These are phyloP conservation scores for Xerus inauris DNA, from an alignment of 2,113 vertebrate genomes.

Conservation along the genomic window DNA sequence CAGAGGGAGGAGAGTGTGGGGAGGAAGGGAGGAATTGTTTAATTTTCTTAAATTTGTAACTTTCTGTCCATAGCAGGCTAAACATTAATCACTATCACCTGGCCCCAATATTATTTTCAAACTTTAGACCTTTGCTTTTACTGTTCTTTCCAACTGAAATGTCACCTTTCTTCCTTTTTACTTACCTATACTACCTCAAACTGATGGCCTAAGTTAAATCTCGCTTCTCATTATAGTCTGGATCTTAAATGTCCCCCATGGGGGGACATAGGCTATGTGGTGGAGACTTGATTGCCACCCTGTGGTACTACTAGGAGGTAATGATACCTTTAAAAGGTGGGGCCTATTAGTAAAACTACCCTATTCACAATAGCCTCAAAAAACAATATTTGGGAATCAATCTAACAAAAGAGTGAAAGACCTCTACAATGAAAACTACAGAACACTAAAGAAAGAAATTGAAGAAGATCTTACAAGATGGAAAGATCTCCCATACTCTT, in stretches of 20 bases:
- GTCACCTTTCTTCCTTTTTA: neutral
- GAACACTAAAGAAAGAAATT: too few relatives aligned
- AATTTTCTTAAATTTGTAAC: neutral
- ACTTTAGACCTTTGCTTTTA: neutral
- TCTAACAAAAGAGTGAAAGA: too few relatives aligned
- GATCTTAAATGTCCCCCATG: neutral
- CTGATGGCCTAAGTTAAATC: neutral
- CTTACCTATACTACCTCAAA: neutral
- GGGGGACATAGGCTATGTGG: neutral
- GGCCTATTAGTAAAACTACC: too few relatives aligned
- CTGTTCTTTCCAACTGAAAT: neutral
- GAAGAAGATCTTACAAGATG: too few relatives aligned
- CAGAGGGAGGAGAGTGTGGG: too few relatives aligned
- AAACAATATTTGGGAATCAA: too few relatives aligned
- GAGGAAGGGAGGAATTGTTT: neutral
- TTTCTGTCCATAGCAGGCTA: neutral
- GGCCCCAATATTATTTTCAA: neutral
- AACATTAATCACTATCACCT: neutral
- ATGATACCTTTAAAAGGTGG: neutral
- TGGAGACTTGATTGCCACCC: neutral
- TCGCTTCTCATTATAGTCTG: neutral
- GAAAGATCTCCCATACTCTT: too few relatives aligned
- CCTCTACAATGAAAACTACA: too few relatives aligned
- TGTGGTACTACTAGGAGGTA: neutral
- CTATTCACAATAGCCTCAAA: too few relatives aligned